Evolutionary conservation across 2,888 invertebrate genomes (phyloP), one percentile per base, ranked within the genome.

Genomic region (Aphodius granarius): DNA sequence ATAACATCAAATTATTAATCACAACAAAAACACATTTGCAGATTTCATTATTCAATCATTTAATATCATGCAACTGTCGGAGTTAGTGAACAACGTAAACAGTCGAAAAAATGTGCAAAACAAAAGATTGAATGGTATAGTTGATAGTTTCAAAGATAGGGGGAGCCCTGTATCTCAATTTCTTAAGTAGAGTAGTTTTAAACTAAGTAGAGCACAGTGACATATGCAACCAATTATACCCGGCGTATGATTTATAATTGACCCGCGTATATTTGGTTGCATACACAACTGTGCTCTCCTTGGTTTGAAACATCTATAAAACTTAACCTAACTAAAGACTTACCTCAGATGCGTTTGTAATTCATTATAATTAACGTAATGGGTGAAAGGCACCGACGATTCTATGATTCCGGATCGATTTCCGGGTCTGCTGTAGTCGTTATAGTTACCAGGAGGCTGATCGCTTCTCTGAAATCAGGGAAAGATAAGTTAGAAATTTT

Each of bases 291-390:
- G n/a, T n/a, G n/a, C n/a, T n/a, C n/a, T n/a, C n/a, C n/a, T n/a
- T n/a, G n/a, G n/a, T n/a, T n/a, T n/a, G n/a, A n/a, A n/a, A n/a
- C n/a, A n/a, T n/a, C n/a, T n/a, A n/a, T n/a, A n/a, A n/a, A n/a
- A n/a, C n/a, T n/a, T n/a, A n/a, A n/a, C n/a, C n/a, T n/a, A n/a
- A n/a, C 66, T 17, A 63, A 13, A 65, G 23, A 79, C 78, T 91
- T 89, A 94, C 95, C 94, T 94, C 82, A 95, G 89, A 86, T 95
- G 94, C 83, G 93, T 94, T 87, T 95, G 94, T 82, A 95, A 91
- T 87, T 95, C 95, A 85, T 95, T 94, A 83, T 94, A 95, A 87
- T 95, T 95, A 79, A 94, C 94, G 86, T 95, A 95, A 85, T 95
- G 95, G 66, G 90, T 90, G 82, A 90, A 90, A 62, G 89, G 88